A percentile compares a stretch with the other conserved stretches of the same genome.
Evolutionary conservation across 2,113 vertebrate species (phyloP).

Genomic region (Neotragus moschatus): DNA sequence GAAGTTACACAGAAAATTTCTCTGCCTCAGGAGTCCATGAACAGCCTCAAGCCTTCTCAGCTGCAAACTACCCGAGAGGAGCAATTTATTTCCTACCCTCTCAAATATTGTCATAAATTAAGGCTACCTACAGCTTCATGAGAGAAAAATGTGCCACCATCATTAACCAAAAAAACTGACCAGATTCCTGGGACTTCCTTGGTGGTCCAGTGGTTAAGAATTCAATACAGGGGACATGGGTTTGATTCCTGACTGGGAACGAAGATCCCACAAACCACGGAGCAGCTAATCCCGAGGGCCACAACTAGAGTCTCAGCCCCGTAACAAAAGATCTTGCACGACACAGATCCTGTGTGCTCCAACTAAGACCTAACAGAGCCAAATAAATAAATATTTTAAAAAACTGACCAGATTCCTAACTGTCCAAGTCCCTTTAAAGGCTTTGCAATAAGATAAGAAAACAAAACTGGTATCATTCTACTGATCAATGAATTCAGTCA

Average conservation of each 20-base stretch:
- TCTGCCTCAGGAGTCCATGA: not conserved
- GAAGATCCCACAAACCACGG: not conserved
- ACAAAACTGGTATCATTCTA: not conserved
- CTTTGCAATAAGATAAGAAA: not conserved
- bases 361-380: not conserved
- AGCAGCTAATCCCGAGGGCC: not conserved
- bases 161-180: not conserved
- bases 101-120: not conserved
- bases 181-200: not conserved
- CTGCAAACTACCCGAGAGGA: not conserved
- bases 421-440: not conserved
- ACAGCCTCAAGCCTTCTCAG: not conserved
- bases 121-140: not conserved
- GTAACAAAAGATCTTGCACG: rapidly evolving
- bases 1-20: not conserved
- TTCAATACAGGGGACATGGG: not conserved
- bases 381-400: not conserved
- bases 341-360: not conserved
- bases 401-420: not conserved
- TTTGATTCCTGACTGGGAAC: not conserved
- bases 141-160: not conserved
- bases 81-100: not conserved
- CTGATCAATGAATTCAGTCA: not conserved
- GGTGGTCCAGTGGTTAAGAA: not conserved
- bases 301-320: not conserved